Evolutionary conservation across 2,888 invertebrate species (phyloP), one percentile per base, ranked within the genome.

Genomic region (Danaus chrysippus): DNA sequence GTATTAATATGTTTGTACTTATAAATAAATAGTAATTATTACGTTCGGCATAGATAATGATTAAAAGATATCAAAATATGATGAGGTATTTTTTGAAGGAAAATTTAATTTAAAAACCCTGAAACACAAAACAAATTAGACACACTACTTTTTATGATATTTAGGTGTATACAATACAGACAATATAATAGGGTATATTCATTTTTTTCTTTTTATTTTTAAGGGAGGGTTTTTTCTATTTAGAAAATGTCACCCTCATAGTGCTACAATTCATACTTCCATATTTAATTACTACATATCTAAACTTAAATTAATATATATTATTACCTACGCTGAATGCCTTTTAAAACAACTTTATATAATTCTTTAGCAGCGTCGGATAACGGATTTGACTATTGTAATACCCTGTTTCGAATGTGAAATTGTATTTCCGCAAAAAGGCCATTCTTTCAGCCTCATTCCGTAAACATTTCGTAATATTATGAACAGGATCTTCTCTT

Each of bases 301-400:
- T 10, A 42, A 1, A 42, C 9, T 42, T 42, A 42, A 42, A 10
- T 42, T 10, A 42, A 42, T 11, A 42, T 42, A 11, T 42, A 11
- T 10, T 55, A 55, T 55, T 55, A 41, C n/a, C 55, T 42, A 41
- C 41, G 34, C 55, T 42, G 42, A 55, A 55, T 11, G 41, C 55
- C 34, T 56, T 56, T 56, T 15, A 56, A 41, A 13, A 56, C 56
- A 13, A 56, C 41, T 42, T 56, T 56, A 42, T 56, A 56, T 13
- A 42, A 42, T 56, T 34, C 42, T 56, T 42, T 42, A 13, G 43
- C 56, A 43, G 13, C 43, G n/a, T 56, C 42, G 15, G 56, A 56
- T 3, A 41, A 41, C 13, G 43, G 56, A 56, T n/a, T 41, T 41
- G 56, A 44, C 9, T 44, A 44, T 44, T 44, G 10, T n/a, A 0